These are phyloP conservation scores for Cherax destructor DNA, from an alignment of 1,140 invertebrate genomes.

Conservation along the genomic window DNA sequence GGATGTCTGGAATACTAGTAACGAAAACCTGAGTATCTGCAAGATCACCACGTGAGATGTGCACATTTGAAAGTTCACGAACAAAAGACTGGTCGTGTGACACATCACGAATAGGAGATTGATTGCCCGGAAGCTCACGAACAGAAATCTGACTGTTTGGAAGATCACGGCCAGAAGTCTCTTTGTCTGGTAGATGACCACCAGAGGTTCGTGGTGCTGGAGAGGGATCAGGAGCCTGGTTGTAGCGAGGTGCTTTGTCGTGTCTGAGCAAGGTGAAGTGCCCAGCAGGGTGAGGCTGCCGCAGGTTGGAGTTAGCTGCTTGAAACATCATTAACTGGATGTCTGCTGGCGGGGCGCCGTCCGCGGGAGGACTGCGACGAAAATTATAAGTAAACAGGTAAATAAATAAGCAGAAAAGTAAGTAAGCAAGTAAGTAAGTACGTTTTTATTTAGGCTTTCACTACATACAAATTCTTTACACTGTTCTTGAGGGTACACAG, in stretches of 20 bases:
- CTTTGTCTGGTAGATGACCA: neutral
- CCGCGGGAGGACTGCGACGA: neutral
- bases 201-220: neutral
- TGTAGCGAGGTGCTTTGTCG: neutral
- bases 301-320: neutral
- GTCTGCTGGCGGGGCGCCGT: slow-evolving; percentile 1
- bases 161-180: neutral
- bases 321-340: neutral
- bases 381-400: neutral
- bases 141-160: neutral
- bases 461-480: too few relatives aligned
- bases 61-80: neutral
- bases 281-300: neutral
- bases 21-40: neutral
- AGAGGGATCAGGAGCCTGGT: neutral
- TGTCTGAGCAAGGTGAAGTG: neutral
- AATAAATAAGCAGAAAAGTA: too few relatives aligned
- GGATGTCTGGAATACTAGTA: neutral
- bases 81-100: neutral
- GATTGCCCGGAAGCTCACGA: neutral
- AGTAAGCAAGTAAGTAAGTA: too few relatives aligned
- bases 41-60: neutral
- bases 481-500: too few relatives aligned
- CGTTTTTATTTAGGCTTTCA: too few relatives aligned
- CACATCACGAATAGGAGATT: neutral